Conservation (phyloP, 2,113 vertebrate genomes). For the Melanocharis versteri region DNA sequence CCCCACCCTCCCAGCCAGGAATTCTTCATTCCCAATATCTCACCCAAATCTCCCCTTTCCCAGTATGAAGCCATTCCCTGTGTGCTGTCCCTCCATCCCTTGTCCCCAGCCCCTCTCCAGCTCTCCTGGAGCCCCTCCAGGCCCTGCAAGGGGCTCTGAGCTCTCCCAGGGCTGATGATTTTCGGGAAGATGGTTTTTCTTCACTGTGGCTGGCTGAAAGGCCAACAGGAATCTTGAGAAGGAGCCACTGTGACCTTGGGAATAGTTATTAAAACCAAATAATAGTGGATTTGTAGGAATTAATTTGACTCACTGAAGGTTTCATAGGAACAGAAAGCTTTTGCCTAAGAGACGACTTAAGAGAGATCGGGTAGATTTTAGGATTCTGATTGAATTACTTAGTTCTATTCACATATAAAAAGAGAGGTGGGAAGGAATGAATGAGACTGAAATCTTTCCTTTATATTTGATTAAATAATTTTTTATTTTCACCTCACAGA, state of each 20-base stretch:
- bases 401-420: not conserved
- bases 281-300: not conserved
- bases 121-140: not conserved
- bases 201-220: not conserved
- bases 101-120: not conserved
- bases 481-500: not conserved
- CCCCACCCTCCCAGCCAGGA: not conserved
- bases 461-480: not conserved
- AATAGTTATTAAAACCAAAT: not conserved
- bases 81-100: not conserved
- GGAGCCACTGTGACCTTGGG: not conserved
- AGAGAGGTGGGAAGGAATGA: not conserved
- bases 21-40: not conserved
- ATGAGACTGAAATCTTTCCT: not conserved
- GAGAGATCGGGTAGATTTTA: not conserved
- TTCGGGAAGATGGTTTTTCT: not conserved
- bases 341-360: not conserved
- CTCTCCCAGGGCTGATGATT: not conserved
- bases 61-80: not conserved
- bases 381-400: not conserved
- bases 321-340: not conserved
- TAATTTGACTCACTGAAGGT: rapidly evolving
- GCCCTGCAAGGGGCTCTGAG: not conserved
- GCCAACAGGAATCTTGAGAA: not conserved
- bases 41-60: not conserved